Conservation (phyloP, 2,797 vertebrate genomes). For the Tokudaia muenninki region DNA sequence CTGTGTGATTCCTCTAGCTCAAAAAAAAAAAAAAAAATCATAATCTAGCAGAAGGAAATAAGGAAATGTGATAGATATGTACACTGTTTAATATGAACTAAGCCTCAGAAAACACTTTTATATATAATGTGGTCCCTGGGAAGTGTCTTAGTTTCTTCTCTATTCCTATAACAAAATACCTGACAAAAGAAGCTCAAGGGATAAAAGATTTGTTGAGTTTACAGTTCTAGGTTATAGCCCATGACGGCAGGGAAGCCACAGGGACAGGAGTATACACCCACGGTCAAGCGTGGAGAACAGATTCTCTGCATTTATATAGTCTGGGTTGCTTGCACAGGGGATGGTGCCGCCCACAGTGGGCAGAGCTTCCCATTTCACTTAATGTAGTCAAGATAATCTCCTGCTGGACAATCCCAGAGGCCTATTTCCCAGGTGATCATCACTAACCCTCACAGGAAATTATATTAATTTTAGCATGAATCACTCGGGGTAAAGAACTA, state of each 20-base stretch:
- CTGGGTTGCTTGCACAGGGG: neutral
- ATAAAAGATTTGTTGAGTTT: neutral
- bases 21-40: conserved; percentile 21
- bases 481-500: neutral
- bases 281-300: neutral
- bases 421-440: neutral
- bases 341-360: neutral
- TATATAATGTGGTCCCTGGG: neutral
- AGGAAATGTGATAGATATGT: neutral
- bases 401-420: neutral
- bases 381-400: neutral
- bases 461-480: conserved; percentile 30
- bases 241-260: neutral
- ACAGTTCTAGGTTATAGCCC: neutral
- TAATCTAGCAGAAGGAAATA: neutral
- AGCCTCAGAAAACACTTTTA: neutral
- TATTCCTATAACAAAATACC: neutral
- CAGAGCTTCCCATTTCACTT: neutral
- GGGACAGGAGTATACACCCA: neutral
- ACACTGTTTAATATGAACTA: conserved; percentile 18
- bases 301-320: neutral
- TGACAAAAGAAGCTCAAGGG: neutral
- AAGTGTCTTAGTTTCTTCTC: neutral
- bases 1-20: conserved; percentile 49
- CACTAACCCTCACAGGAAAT: neutral